Evolutionary conservation across 2,888 invertebrate genomes (phyloP), one percentile per base, ranked within the genome.

Genomic region (Hyalella azteca): DNA sequence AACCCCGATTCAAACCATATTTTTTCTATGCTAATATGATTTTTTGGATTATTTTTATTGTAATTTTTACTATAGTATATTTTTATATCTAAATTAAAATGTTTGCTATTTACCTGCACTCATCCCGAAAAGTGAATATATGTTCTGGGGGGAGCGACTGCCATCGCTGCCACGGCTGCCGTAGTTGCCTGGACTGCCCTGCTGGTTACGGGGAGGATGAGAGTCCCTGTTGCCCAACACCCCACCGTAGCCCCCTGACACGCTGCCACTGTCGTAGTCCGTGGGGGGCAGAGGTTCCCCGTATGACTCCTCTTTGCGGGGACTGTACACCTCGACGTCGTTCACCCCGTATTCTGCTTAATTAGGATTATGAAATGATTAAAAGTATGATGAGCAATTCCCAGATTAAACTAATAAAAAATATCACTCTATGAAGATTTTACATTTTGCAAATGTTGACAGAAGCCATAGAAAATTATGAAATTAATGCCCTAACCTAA

Each of bases 261-360:
- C 36, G 66, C 66, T 36, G 19, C 39, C 66, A 36, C 66, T 66
- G 15, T 36, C 66, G 66, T 66, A 66, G 36, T 66, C 66, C n/a
- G 66, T 22, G 5, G 66, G 66, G 36, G 66, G 29, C 19, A 29
- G 29, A 2, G 66, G 15, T 19, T 66, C 66, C 66, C 66, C 66
- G n/a, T 66, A 66, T 19, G 36, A 66, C 32, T 66, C 66, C 36
- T 60, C 60, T 29, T 66, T 66, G 39, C 66, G 66, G 36, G 66
- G 66, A 36, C 66, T 66, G 66, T 36, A 66, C 11, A 19, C 39
- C 19, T 66, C 66, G 7, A 66, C 36, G 39, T 66, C 66, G 39
- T 29, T 66, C 13, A 32, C 66, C 7, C 36, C 66, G n/a, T 7
- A 66, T 66, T 66, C 66, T 66, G 66, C 1, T 4, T n/a, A n/a